phyloP scores from a whole-genome alignment of 2,113 vertebrate species.

The Budorcas taxicolor region DNA sequence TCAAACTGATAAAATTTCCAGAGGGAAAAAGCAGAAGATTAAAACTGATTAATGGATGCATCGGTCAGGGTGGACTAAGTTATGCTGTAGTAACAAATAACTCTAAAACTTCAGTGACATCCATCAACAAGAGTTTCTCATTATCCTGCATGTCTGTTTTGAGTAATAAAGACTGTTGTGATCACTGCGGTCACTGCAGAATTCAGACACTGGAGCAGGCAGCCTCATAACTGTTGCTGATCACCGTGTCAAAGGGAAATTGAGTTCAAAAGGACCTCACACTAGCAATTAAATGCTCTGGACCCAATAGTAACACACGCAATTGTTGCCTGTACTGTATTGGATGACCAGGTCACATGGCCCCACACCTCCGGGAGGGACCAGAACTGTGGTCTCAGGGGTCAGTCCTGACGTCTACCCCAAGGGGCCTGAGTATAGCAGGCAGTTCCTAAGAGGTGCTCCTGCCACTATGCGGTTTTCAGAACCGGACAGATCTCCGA shows the following conservation, averaged over 20 bases:
- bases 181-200: not conserved
- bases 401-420: not conserved
- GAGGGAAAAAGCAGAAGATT: not conserved
- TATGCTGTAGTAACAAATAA: not conserved
- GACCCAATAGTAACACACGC: fast-evolving
- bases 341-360: not conserved
- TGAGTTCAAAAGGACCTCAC: not conserved
- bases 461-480: not conserved
- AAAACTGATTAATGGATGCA: not conserved
- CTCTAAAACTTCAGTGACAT: not conserved
- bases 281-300: not conserved
- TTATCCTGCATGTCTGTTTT: not conserved
- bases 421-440: not conserved
- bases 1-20: not conserved
- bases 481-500: not conserved
- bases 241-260: not conserved
- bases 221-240: not conserved
- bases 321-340: not conserved
- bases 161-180: not conserved
- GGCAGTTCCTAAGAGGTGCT: not conserved
- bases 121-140: not conserved
- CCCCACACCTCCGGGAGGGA: fast-evolving
- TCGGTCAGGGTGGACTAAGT: not conserved
- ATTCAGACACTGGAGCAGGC: not conserved
- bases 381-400: not conserved